phyloP scores from a whole-genome alignment of 2,888 invertebrate species.

The Zygothrica quintamaculata region DNA sequence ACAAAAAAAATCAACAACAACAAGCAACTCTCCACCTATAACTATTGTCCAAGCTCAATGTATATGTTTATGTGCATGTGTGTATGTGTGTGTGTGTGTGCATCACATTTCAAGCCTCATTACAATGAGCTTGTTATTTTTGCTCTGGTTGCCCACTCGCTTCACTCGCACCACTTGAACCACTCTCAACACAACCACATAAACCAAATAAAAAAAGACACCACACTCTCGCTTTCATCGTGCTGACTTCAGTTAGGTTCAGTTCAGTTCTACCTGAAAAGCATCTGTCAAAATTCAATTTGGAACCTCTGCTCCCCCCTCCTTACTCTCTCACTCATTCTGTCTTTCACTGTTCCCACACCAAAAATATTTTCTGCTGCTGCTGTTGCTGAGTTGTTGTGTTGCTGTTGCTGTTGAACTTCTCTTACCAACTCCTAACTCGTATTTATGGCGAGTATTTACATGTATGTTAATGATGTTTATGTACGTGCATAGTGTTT shows the following conservation, averaged over 20 bases:
- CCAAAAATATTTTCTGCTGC: constrained; percentile 23
- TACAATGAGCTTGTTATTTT: constrained; percentile 38
- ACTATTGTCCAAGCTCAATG: constrained; percentile 49
- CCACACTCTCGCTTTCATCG: constrained; percentile 73
- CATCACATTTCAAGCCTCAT: constrained; percentile 42
- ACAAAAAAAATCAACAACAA: no score
- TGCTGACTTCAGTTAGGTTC: not conserved
- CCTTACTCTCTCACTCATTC: not conserved
- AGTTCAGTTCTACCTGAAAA: constrained; percentile 59
- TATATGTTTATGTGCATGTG: constrained; percentile 13
- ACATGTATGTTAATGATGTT: constrained; percentile 52
- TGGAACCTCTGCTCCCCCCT: constrained; percentile 14
- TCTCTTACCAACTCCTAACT: constrained; percentile 5
- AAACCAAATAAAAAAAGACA: no score
- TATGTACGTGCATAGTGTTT: constrained; percentile 49
- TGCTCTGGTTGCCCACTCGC: constrained; percentile 10
- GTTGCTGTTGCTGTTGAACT: constrained; percentile 20
- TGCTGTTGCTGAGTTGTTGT: constrained; percentile 13
- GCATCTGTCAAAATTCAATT: constrained; percentile 29
- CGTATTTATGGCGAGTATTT: constrained; percentile 28
- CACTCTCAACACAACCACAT: no score
- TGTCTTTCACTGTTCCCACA: not conserved
- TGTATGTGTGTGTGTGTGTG: constrained; percentile 25
- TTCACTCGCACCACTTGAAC: constrained; percentile 35
- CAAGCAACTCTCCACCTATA: constrained; percentile 5